These are phyloP conservation scores for Sturnira hondurensis DNA, from an alignment of 2,113 vertebrate genomes.

Conservation along the genomic window DNA sequence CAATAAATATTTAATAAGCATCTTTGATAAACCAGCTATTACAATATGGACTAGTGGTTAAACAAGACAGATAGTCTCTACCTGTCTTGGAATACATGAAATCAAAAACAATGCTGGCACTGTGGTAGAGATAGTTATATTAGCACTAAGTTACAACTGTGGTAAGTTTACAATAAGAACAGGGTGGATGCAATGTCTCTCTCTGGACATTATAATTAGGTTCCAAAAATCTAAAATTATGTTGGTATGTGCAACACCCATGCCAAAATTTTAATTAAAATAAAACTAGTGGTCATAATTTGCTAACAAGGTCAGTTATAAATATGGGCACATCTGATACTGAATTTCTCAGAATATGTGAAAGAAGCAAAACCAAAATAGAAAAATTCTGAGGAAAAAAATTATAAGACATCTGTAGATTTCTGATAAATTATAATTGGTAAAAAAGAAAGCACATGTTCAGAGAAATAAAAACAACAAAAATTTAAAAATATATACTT, in stretches of 20 bases:
- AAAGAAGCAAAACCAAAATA: background rate
- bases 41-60: background rate
- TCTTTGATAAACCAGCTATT: background rate
- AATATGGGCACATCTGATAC: background rate
- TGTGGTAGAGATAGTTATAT: background rate
- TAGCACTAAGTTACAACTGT: background rate
- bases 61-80: background rate
- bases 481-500: background rate
- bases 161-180: background rate
- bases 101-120: background rate
- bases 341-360: background rate
- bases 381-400: background rate
- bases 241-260: background rate
- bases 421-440: background rate
- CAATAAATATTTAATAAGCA: conserved; percentile 17
- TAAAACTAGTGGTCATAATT: background rate
- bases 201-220: background rate
- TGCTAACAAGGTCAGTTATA: background rate
- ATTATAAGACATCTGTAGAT: background rate
- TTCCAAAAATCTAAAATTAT: background rate
- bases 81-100: background rate
- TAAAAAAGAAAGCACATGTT: background rate
- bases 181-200: background rate
- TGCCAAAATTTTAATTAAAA: background rate
- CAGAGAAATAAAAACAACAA: background rate